Evolutionary conservation across 2,888 invertebrate species (phyloP), one percentile per base, ranked within the genome.

Genomic region (Synanthedon andrenaeformis): DNA sequence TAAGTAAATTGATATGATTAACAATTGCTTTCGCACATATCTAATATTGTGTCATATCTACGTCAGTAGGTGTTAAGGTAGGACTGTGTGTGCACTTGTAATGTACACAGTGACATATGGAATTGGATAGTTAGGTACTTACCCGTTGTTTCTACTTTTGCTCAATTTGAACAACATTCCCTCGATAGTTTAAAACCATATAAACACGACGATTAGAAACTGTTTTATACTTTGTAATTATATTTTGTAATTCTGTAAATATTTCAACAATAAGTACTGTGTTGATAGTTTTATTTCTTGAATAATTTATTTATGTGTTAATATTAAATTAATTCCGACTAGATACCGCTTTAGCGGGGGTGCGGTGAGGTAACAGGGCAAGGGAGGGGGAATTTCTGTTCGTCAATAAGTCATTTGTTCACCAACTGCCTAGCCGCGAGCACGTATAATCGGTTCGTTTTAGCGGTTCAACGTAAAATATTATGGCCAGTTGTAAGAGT

Each of bases 111-210:
- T 11, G 35, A 35, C n/a, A 45, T 45, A 45, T 45, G 14, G 13
- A 14, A 45, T 45, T 45, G 45, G 45, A 45, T 45, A 13, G 14
- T 5, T n/a, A n/a, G n/a, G n/a, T n/a, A n/a, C n/a, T n/a, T 45
- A 45, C 13, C 13, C 45, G 35, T 60, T 59, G 61, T 62, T 58
- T 63, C 66, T 63, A 61, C 54, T 56, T 62, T 71, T 78, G 79
- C 80, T 79, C 80, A 80, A 80, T 72, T 59, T 69, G 63, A 52
- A 65, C 56, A 58, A 73, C 78, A 79, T 80, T 80, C 80, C 79
- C 54, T 50, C 23, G n/a, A 56, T 53, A 54, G 54, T 45, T 14
- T 35, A 35, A 35, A 35, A 35, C 8, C 23, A 23, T 35, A 35
- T 35, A 10, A 35, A 35, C 35, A 35, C 10, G 28, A 35, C 35